These are phyloP conservation scores for Poicephalus gulielmi DNA, from an alignment of 2,113 vertebrate species.

Conservation along the genomic window DNA sequence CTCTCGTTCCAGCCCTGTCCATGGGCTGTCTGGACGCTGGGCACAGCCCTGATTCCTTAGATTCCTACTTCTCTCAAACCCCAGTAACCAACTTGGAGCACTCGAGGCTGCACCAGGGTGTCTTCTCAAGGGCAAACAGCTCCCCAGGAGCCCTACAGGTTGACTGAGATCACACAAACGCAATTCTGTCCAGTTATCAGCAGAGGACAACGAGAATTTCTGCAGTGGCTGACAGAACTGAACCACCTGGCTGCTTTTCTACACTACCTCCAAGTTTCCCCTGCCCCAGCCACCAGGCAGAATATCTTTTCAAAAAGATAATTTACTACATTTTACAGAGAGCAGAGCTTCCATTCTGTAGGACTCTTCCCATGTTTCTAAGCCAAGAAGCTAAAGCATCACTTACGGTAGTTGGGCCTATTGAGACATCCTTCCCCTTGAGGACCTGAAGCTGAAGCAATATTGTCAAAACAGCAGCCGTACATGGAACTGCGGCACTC, in stretches of 20 bases:
- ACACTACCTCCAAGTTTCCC: neutral
- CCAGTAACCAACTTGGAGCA: neutral
- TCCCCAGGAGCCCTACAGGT: neutral
- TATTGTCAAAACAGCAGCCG: constrained; percentile 90
- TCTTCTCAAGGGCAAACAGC: neutral
- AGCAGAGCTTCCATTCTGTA: neutral
- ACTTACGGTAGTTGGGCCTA: constrained; percentile 83
- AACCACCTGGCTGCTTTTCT: neutral
- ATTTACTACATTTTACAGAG: neutral
- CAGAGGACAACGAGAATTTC: neutral
- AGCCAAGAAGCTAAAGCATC: neutral
- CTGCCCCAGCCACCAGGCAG: neutral
- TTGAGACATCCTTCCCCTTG: constrained; percentile 86
- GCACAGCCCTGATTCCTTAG: neutral
- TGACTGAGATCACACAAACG: neutral
- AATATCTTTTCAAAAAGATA: neutral
- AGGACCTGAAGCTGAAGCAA: constrained; percentile 81
- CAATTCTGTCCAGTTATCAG: neutral
- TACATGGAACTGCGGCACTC: constrained; percentile 82
- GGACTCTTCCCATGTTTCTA: neutral
- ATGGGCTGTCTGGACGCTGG: neutral
- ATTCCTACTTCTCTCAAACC: neutral
- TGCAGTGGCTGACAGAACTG: neutral
- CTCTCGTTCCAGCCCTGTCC: neutral
- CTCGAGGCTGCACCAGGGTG: neutral